Evolutionary conservation across 2,888 invertebrate genomes (phyloP).

Genomic region (Aphrophora alni): DNA sequence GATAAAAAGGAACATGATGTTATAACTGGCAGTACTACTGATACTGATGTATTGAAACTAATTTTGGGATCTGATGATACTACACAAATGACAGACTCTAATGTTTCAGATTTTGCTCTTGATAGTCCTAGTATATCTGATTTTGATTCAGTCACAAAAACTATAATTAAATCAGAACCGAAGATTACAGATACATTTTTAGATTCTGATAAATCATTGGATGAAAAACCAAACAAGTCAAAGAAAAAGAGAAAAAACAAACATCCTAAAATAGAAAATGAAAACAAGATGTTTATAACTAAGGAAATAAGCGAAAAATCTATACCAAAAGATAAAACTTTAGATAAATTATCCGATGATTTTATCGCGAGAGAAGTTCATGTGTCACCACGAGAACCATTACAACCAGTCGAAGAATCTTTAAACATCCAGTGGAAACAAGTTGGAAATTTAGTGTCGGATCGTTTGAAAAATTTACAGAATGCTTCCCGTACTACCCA

Average conservation of each 20-base stretch:
- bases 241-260: neutral
- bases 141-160: neutral
- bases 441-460: conserved; percentile 61
- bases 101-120: neutral
- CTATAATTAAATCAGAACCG: neutral
- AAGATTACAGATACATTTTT: neutral
- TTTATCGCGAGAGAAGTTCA: neutral
- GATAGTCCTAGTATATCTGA: neutral
- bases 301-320: neutral
- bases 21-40: neutral
- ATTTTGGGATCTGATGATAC: neutral
- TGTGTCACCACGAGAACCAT: neutral
- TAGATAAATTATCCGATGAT: neutral
- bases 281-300: neutral
- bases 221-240: neutral
- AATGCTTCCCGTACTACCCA: conserved; percentile 63
- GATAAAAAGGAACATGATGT: neutral
- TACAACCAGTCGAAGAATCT: conserved; percentile 50
- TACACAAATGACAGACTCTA: neutral
- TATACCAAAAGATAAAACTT: neutral
- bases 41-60: neutral
- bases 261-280: neutral
- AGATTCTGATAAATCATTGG: neutral
- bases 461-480: conserved; percentile 64
- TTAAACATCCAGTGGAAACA: conserved; percentile 61